phyloP scores from a whole-genome alignment of 2,888 invertebrate species.

The Calameuta idolon region DNA sequence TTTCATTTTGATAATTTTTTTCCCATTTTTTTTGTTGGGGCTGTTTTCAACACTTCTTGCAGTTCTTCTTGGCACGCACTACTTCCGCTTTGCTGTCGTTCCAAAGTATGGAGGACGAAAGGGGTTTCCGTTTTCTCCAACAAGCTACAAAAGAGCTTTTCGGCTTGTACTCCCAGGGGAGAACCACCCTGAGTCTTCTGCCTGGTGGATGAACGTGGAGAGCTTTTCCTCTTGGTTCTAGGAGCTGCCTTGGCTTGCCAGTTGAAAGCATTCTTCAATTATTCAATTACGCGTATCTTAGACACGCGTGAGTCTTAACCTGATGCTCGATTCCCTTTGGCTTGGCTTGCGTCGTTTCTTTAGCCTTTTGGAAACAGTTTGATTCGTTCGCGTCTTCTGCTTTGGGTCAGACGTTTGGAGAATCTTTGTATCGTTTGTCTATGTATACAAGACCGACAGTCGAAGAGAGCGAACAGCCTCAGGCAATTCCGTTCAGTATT shows the following conservation, averaged over 20 bases:
- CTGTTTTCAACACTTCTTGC: not conserved
- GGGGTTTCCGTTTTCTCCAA: conserved; percentile 1
- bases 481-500: conserved; percentile 16
- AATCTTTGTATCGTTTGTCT: not conserved
- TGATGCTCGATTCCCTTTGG: not conserved
- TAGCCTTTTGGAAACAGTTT: not conserved
- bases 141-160: conserved; percentile 31
- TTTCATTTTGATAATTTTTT: not conserved
- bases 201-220: conserved; percentile 22
- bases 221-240: conserved; percentile 31
- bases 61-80: not conserved
- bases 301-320: conserved; percentile 29
- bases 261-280: conserved; percentile 59
- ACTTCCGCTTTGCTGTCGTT: not conserved
- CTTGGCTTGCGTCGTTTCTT: not conserved
- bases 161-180: conserved; percentile 35
- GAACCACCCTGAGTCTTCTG: conserved; percentile 27
- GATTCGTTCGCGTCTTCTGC: not conserved
- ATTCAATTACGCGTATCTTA: conserved; percentile 54
- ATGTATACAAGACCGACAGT: not conserved
- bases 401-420: not conserved
- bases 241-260: conserved; percentile 31
- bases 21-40: fast-evolving
- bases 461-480: not conserved
- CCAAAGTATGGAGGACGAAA: not conserved